A percentile compares a stretch with the other conserved stretches of the same genome.
phyloP scores from a whole-genome alignment of 2,797 vertebrate genomes.

The Melanotaenia parkinsoni region DNA sequence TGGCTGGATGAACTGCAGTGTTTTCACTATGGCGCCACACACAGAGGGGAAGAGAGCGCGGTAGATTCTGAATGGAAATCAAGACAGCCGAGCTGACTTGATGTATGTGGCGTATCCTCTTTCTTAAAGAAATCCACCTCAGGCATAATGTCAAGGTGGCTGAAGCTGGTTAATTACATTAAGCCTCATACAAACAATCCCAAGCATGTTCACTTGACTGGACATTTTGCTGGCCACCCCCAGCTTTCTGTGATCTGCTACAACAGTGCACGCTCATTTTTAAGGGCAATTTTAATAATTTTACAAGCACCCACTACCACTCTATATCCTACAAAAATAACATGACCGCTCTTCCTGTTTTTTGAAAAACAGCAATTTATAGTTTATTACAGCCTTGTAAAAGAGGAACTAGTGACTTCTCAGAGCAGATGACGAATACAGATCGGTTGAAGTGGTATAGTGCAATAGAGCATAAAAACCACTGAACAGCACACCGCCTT shows the following conservation, averaged over 20 bases:
- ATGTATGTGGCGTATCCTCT: conserved; percentile 26
- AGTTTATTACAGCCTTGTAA: background rate
- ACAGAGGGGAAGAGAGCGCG: conserved; percentile 36
- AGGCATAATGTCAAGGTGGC: conserved; percentile 30
- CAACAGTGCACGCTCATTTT: conserved; percentile 6
- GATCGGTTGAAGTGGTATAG: conserved; percentile 22
- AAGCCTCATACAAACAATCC: conserved; percentile 12
- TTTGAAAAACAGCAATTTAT: background rate
- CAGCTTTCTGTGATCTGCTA: conserved; percentile 12
- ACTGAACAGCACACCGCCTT: conserved; percentile 31
- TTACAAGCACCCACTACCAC: background rate
- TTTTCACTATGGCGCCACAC: conserved; percentile 71
- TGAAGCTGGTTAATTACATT: conserved; percentile 41
- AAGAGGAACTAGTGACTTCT: conserved; percentile 12
- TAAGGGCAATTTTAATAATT: conserved; percentile 1
- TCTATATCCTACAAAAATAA: background rate
- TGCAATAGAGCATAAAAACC: conserved; percentile 50
- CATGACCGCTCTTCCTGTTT: background rate
- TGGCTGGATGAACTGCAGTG: conserved; percentile 77
- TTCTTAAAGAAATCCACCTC: conserved; percentile 35
- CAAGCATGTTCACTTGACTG: conserved; percentile 20
- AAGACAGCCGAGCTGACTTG: conserved; percentile 24
- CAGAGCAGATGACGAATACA: conserved; percentile 42
- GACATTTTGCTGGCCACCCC: background rate
- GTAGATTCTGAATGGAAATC: conserved; percentile 51